Evolutionary conservation across 1,140 invertebrate genomes (phyloP).

Genomic region (Lasioglossum albipes): DNA sequence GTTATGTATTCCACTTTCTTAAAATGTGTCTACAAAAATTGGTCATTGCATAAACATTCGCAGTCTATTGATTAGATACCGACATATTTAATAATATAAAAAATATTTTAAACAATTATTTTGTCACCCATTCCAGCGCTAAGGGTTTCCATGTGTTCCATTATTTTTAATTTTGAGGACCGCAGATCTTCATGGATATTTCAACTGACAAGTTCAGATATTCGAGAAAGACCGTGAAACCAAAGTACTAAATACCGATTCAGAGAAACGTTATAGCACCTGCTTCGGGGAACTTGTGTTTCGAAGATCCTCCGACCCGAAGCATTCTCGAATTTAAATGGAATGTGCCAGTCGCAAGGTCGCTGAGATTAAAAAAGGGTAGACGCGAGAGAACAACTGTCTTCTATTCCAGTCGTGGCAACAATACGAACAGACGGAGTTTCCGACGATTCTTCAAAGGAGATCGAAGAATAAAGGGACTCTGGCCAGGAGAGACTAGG

Average conservation of each 20-base stretch:
- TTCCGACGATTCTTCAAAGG: constrained; percentile 38
- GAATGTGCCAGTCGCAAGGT: constrained; percentile 20
- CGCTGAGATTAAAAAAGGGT: neutral
- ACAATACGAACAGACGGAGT: constrained; percentile 11
- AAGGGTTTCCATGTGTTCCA: no score
- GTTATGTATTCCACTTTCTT: no score
- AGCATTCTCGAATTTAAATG: constrained; percentile 22
- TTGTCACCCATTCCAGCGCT: no score
- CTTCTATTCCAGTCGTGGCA: constrained; percentile 6
- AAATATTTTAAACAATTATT: no score
- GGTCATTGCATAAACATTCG: no score
- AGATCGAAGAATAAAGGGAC: constrained; percentile 39
- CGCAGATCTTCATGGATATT: no score
- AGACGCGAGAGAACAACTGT: neutral
- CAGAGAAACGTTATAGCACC: neutral
- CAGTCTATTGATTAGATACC: no score
- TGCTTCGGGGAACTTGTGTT: constrained; percentile 1
- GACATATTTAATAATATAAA: no score
- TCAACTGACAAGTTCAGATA: no score
- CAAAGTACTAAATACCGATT: neutral
- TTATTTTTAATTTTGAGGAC: no score
- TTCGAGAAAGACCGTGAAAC: neutral
- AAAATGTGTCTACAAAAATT: no score
- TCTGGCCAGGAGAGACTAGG: neutral
- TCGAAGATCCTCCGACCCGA: neutral